These are phyloP conservation scores for Aplysina aerophoba DNA, from an alignment of 37 sponge, comb jelly and placozoan species.

Conservation along the genomic window DNA sequence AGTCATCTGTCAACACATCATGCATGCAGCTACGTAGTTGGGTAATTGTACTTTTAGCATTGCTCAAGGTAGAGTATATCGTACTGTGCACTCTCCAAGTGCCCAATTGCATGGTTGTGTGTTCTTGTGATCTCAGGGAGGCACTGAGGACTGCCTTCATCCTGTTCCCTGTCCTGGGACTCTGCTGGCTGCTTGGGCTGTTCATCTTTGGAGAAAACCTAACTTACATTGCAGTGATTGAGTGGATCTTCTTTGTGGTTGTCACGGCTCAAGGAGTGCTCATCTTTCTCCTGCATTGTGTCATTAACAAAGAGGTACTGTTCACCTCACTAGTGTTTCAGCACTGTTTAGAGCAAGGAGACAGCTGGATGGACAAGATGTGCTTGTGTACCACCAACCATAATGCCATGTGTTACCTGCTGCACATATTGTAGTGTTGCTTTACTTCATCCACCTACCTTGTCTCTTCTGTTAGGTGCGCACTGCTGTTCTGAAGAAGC, in stretches of 20 bases:
- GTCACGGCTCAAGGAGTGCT: conserved; percentile 74
- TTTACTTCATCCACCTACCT: too few relatives aligned
- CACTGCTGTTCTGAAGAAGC: not conserved
- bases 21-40: not conserved
- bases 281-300: conserved; percentile 75
- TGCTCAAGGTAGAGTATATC: not conserved
- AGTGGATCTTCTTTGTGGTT: conserved; percentile 76
- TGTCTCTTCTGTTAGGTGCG: not conserved
- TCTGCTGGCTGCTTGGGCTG: conserved; percentile 78
- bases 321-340: not conserved
- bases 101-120: too few relatives aligned
- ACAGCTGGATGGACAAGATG: not conserved
- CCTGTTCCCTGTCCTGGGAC: conserved; percentile 71
- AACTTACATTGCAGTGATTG: conserved; percentile 24
- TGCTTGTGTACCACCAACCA: not conserved
- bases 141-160: conserved; percentile 61
- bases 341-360: not conserved
- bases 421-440: too few relatives aligned
- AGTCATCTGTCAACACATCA: not conserved
- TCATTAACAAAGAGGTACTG: conserved; percentile 71
- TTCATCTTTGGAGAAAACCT: conserved; percentile 57
- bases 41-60: not conserved
- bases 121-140: conserved; percentile 28
- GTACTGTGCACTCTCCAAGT: too few relatives aligned
- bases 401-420: not conserved